Percentiles rank a stretch among this genome's conserved stretches.
Evolutionary conservation across 1,140 invertebrate genomes (phyloP).

Genomic region (Drosophila tristis): DNA sequence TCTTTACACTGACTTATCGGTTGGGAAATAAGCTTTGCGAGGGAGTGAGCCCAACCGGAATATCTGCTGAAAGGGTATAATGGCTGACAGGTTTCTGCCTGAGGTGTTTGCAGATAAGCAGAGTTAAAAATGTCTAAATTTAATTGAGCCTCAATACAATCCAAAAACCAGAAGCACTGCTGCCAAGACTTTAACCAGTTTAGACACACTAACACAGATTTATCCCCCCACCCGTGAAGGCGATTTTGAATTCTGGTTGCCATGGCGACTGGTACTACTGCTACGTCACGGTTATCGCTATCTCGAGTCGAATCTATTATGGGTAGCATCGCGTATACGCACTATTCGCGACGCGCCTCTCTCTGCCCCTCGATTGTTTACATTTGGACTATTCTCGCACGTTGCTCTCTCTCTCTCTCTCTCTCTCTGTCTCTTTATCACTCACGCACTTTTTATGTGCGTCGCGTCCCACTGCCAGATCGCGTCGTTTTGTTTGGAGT

Average conservation of each 20-base stretch:
- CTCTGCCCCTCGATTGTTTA: constrained; percentile 58
- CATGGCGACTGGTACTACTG: constrained; percentile 1
- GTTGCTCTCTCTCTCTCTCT: constrained; percentile 8
- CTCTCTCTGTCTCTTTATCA: neutral
- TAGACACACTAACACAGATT: neutral
- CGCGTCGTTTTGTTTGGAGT: constrained; percentile 68
- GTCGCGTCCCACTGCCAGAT: constrained; percentile 28
- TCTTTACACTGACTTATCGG: too few relatives aligned
- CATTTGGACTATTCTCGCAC: constrained; percentile 39
- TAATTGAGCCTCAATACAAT: neutral
- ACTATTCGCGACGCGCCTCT: constrained; percentile 60
- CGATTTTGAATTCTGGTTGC: constrained; percentile 14
- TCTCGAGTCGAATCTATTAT: neutral
- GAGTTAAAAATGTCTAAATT: constrained; percentile 6
- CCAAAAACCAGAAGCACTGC: constrained; percentile 2
- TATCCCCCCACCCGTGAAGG: neutral
- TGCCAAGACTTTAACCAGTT: constrained; percentile 2
- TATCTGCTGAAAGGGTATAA: too few relatives aligned
- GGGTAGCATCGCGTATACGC: constrained; percentile 45
- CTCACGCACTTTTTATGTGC: constrained; percentile 50
- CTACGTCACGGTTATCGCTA: constrained; percentile 49
- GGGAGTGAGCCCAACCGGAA: too few relatives aligned
- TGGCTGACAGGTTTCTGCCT: neutral
- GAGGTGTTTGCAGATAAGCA: neutral
- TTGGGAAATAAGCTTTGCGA: too few relatives aligned